These are phyloP conservation scores for Strigamia crassipes DNA, from an alignment of 2,888 invertebrate species.

Conservation along the genomic window DNA sequence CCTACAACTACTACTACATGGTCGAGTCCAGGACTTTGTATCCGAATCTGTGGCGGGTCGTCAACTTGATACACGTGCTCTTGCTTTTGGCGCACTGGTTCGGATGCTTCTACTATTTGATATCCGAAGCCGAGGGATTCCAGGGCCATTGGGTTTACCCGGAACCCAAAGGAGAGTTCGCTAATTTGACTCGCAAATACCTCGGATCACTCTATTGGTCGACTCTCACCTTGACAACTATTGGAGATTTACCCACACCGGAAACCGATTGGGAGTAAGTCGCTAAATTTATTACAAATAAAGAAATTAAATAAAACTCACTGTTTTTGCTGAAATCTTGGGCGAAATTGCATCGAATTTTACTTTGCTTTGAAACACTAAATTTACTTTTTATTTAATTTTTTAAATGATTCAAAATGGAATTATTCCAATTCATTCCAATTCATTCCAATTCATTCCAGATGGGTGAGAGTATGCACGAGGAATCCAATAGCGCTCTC, in stretches of 20 bases:
- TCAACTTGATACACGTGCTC: conserved; percentile 92
- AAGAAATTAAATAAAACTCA: too few relatives aligned
- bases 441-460: too few relatives aligned
- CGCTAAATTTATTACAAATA: neutral
- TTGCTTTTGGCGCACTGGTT: conserved; percentile 96
- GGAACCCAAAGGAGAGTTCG: conserved; percentile 71
- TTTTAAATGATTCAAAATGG: too few relatives aligned
- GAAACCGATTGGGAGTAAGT: conserved; percentile 95
- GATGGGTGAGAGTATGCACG: too few relatives aligned
- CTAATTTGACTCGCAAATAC: conserved; percentile 88
- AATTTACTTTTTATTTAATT: too few relatives aligned
- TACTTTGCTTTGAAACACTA: too few relatives aligned
- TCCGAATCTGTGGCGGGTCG: conserved; percentile 93
- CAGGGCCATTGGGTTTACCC: conserved; percentile 64
- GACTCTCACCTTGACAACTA: conserved; percentile 91
- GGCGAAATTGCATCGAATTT: too few relatives aligned
- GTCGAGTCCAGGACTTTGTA: conserved; percentile 94
- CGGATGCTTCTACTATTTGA: conserved; percentile 93
- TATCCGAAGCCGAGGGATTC: conserved; percentile 88
- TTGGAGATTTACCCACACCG: conserved; percentile 93
- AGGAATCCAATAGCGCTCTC: too few relatives aligned
- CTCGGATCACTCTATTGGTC: conserved; percentile 96
- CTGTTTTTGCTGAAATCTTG: too few relatives aligned
- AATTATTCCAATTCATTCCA: too few relatives aligned
- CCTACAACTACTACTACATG: conserved; percentile 92